Base-by-base conservation (phyloP, 2,888 invertebrate species). In the Liodrosophila aerea region DNA sequence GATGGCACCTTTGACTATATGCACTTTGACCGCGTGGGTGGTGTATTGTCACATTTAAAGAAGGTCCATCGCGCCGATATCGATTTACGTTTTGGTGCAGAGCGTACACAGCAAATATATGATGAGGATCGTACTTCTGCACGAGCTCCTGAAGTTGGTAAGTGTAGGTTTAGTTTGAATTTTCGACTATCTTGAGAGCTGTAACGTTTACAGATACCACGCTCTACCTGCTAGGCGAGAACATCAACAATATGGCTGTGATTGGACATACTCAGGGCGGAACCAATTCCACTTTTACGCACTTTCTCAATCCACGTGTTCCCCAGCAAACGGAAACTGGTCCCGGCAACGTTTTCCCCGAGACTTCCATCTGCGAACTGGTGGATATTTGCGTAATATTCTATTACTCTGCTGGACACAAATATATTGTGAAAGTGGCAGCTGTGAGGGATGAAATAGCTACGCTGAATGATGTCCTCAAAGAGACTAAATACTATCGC, bases 361-460 rank as follows among this genome's bases (percentile, higher is more conserved):
- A 88, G 34, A 56, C 78, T 18, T 88, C 90, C 1, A 59, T 90
- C 1, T 86, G 82, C 31, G 90, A 90, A 36, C 57, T 90, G 18
- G 60, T 90, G 43, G 90, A 90, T 54, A 77, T 89, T 43, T 83
- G 86, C 34, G 66, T 89, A 7, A 74, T 90, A 4, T 90, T 89
- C 49, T 90, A 90, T 57, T 90, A 90, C 46, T 88, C 88, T 4
- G 88, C 90, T 8, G 90, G 90, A 0, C 89, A 90, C 52, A 90
- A 90, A 65, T 89, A 90, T 67, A 87, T 90, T 39, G 85, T 90
- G 1, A 90, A 90, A 82, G 87, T 90, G 39, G 85, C 89, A 15
- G 70, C 88, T 1, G 88, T 89, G 0, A 86, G 90, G 2, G 90
- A 90, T 73, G 90, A 90, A 74, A 89, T 90, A 18, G 88, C 88